Evolutionary conservation across 2,888 invertebrate species (phyloP).

Genomic region (Adineta ricciae): DNA sequence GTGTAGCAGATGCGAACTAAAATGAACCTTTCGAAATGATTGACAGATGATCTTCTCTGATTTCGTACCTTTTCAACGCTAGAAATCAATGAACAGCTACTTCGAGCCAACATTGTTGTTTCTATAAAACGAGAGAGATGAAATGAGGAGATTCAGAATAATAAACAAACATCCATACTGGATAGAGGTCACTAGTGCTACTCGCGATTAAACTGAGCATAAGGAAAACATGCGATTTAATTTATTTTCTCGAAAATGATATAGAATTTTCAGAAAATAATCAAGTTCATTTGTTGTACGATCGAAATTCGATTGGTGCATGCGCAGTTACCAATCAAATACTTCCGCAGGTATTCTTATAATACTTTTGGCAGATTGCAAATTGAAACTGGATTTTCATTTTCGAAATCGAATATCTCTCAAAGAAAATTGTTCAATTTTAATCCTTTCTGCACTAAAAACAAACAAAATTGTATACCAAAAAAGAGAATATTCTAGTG

Average conservation of each 20-base stretch:
- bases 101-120: neutral
- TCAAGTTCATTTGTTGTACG: neutral
- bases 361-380: no score
- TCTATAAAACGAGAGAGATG: neutral
- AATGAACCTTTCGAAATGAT: neutral
- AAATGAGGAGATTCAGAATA: neutral
- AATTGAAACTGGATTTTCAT: no score
- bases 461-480: no score
- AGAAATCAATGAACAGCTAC: neutral
- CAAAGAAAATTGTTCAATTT: no score
- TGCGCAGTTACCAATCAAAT: neutral
- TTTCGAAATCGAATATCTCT: no score
- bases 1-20: neutral
- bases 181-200: neutral
- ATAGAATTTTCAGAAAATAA: neutral
- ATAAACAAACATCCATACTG: neutral
- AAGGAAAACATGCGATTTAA: neutral
- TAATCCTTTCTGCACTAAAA: no score
- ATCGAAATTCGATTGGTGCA: neutral
- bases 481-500: no score
- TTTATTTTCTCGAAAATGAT: neutral
- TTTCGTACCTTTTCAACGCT: neutral
- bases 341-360: no score
- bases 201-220: neutral
- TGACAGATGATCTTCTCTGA: neutral